A percentile compares a stretch with the other conserved stretches of the same genome.
These are phyloP conservation scores for Camponotus floridanus DNA, from an alignment of 1,140 invertebrate genomes.

Conservation along the genomic window DNA sequence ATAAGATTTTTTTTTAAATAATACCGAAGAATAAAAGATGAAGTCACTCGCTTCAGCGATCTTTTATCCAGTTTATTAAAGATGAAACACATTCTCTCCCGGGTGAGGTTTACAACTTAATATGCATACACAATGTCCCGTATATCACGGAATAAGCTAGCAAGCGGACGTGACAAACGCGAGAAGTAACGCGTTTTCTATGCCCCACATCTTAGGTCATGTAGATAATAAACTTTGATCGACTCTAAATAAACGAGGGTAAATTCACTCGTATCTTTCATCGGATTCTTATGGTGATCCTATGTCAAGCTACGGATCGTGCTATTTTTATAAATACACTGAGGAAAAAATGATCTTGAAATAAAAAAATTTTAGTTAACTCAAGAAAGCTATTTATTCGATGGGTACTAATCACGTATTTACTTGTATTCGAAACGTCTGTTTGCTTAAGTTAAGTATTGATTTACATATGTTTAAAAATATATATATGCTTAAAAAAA, in stretches of 20 bases:
- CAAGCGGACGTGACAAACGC: not conserved
- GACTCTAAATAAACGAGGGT: not conserved
- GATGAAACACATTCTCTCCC: not conserved
- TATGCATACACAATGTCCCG: not conserved
- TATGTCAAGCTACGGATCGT: not conserved
- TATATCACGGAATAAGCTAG: constrained; percentile 15
- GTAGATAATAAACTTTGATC: constrained; percentile 9
- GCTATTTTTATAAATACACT: constrained; percentile 5
- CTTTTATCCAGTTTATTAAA: not conserved
- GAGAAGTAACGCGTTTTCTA: constrained; percentile 14
- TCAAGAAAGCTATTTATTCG: no score
- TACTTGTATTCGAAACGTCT: no score
- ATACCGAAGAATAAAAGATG: not conserved
- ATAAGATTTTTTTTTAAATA: not conserved
- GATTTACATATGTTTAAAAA: no score
- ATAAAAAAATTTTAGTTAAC: no score
- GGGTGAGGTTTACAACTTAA: constrained; percentile 24
- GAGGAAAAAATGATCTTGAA: no score
- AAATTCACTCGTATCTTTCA: constrained; percentile 33
- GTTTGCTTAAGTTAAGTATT: no score
- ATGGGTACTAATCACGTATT: no score
- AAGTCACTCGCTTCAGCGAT: not conserved
- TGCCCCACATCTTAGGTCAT: not conserved
- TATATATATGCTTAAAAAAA: no score
- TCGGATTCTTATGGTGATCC: not conserved